Evolutionary conservation across 2,888 invertebrate species (phyloP), one percentile per base, ranked within the genome.

Genomic region (Eulithis prunata): DNA sequence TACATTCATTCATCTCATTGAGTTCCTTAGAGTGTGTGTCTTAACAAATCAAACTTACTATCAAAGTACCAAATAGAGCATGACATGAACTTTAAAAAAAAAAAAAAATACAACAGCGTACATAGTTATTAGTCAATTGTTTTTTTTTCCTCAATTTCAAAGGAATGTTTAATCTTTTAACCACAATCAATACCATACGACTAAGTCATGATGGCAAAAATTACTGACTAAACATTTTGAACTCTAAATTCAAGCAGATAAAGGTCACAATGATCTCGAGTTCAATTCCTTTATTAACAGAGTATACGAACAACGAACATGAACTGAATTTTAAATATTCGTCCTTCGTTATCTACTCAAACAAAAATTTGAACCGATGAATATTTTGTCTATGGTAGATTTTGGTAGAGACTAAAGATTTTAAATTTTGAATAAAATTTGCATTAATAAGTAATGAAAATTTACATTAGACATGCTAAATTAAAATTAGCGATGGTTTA

Each of bases 311-410:
- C 28, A 10, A 52, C 10, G 45, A 32, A 62, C 66, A 59, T 46
- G 69, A 49, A 57, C 49, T 57, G 69, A 69, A 69, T 69, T 46
- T 57, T 28, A 64, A 64, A 64, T 65, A 47, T 43, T 41, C 64
- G 49, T 43, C 41, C 58, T 58, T 64, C 59, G 59, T 59, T 64
- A 58, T 49, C 32, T 32, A 45, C 59, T 64, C 55, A 64, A 59
- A 64, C 45, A 51, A 49, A 59, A 64, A 59, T 51, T 43, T 36
- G 8, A 32, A 54, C 41, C 10, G 38, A 38, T 21, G 52, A 49
- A 52, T 62, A 36, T 57, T 21, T 64, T 64, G 43, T 43, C 14
- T 43, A n/a, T 21, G 43, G 32, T 57, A 7, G n/a, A 14, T 45
- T 45, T 45, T n/a, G 10, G 12, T 45, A 45, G 45, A 45, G 3